Evolutionary conservation across 1,140 invertebrate genomes (phyloP), one percentile per base, ranked within the genome.

Genomic region (Lepidurus apus): DNA sequence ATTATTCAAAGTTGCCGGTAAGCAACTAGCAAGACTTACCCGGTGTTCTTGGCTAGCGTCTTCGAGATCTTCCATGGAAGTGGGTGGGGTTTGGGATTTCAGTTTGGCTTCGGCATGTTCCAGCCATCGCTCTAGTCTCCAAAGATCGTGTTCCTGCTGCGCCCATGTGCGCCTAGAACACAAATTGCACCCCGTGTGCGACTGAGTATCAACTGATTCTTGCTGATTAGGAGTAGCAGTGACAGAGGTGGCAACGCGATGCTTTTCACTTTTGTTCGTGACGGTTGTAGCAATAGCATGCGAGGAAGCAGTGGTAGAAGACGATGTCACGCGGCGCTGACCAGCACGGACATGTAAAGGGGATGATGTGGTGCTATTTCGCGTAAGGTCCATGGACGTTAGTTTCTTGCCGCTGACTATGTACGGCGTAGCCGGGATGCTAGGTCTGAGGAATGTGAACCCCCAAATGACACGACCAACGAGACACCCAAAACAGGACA

Each of bases 41-140:
- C 87, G 87, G 79, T 90, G 88, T 80, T 89, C 89, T 83, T 93
- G 93, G 78, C 96, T 94, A 21, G 92, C 88, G 83, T 95, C 92
- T 85, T 97, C 95, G 1, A 97, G 85, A 24, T 91, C 87, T 82
- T 95, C 93, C 79, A 96, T 94, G 80, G 92, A 90, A 11, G 87
- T 88, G 0, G 93, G 92, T 11, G 91, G 90, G 7, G 89, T 85
- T 7, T 85, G 83, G 74, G 93, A 91, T 73, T 89, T 90, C 81
- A 94, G 92, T 0, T 91, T 92, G 74, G 90, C 92, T 85, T 97
- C 94, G 0, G 95, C 93, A 81, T 93, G 92, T 83, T 93, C 91
- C 47, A 97, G 86, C 95, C 95, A 97, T 83, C 94, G 91, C 83
- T 96, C 92, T 81, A 97, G 86, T 78, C 93, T 88, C 92, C 95